Percentiles rank a stretch among this genome's conserved stretches.
phyloP scores from a whole-genome alignment of 2,113 vertebrate species.

The Pica pica region DNA sequence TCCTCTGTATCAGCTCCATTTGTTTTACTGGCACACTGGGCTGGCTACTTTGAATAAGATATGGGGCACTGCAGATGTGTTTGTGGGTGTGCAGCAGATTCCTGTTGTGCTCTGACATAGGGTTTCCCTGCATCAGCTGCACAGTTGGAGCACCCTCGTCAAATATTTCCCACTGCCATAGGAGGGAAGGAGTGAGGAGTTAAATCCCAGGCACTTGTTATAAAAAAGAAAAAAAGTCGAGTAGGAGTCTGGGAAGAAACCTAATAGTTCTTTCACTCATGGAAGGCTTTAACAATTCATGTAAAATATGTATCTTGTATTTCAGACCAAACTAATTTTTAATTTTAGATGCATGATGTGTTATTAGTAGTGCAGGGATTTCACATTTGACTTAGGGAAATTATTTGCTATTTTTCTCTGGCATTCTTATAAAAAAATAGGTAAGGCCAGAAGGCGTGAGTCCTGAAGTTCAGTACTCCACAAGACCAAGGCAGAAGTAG shows the following conservation, averaged over 20 bases:
- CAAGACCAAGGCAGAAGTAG: not conserved
- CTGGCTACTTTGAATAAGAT: not conserved
- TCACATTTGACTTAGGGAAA: conserved; percentile 14
- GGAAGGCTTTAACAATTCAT: conserved; percentile 1
- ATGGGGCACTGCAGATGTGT: not conserved
- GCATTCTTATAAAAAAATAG: not conserved
- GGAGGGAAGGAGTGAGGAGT: not conserved
- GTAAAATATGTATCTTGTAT: not conserved
- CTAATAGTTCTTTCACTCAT: not conserved
- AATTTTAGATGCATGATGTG: not conserved
- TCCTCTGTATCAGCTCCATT: not conserved
- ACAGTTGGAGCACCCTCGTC: not conserved
- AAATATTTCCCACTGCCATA: not conserved
- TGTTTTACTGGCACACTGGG: not conserved
- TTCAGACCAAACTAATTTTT: not conserved
- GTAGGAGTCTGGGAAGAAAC: conserved; percentile 26
- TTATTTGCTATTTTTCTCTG: conserved; percentile 1
- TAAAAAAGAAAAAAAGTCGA: not conserved
- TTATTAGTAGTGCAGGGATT: not conserved
- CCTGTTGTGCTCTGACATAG: not conserved
- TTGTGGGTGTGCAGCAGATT: not conserved
- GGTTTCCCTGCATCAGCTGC: not conserved
- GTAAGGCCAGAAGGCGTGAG: not conserved
- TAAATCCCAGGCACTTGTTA: conserved; percentile 9
- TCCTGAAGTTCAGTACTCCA: not conserved